Conservation (phyloP, 2,113 vertebrate genomes). For the Daphoenositta chrysoptera region DNA sequence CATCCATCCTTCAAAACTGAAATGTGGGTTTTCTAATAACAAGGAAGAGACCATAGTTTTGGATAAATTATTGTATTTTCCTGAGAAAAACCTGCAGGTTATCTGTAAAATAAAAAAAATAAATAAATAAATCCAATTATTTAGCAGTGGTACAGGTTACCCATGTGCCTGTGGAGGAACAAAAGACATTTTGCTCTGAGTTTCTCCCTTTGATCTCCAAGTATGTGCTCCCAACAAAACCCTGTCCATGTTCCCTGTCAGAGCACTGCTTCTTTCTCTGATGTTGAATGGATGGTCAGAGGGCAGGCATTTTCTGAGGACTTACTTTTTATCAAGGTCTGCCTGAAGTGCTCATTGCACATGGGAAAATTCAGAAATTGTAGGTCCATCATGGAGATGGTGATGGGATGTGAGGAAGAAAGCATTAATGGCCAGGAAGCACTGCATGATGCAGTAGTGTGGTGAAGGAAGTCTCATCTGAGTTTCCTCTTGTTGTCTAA, state of each 20-base stretch:
- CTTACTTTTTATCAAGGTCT: not conserved
- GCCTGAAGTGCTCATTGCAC: fast-evolving
- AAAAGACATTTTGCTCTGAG: not conserved
- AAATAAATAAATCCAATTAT: not conserved
- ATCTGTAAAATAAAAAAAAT: not conserved
- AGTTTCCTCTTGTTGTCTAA: not conserved
- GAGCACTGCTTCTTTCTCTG: not conserved
- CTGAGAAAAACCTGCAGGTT: not conserved
- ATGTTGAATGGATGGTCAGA: not conserved
- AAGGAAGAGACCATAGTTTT: not conserved
- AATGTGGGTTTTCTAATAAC: not conserved
- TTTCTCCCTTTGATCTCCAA: not conserved
- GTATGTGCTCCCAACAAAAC: not conserved
- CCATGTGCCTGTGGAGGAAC: not conserved
- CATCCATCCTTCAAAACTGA: not conserved
- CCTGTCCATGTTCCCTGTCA: not conserved
- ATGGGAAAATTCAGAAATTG: not conserved
- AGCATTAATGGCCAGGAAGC: not conserved
- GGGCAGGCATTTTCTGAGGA: not conserved
- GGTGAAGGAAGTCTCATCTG: not conserved
- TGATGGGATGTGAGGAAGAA: not conserved
- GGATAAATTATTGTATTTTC: not conserved
- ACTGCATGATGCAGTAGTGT: fast-evolving
- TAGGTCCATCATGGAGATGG: not conserved
- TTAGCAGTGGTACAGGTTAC: not conserved